These are phyloP conservation scores for Sebastiscus albofasciatus DNA, from an alignment of 2,797 vertebrate species.

Conservation along the genomic window DNA sequence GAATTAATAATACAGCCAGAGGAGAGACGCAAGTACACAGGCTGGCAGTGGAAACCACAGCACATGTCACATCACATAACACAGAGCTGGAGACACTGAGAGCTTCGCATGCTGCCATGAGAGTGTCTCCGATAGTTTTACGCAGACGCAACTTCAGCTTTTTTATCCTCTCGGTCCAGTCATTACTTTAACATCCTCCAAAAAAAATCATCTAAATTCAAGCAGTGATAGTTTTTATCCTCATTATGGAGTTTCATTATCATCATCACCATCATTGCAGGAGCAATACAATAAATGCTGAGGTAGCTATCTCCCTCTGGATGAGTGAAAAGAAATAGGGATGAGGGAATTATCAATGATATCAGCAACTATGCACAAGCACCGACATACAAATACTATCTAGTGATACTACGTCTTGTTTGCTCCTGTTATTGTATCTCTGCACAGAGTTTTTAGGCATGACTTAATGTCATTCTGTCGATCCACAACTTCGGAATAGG, in stretches of 20 bases:
- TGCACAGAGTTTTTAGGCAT: neutral
- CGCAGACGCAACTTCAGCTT: neutral
- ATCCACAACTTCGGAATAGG: neutral
- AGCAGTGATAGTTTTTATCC: neutral
- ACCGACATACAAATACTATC: neutral
- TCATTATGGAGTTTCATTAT: constrained; percentile 29
- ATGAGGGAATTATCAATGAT: constrained; percentile 37
- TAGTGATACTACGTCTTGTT: neutral
- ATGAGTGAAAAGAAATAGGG: neutral
- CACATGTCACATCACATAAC: constrained; percentile 73
- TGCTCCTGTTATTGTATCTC: neutral
- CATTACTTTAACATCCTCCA: neutral
- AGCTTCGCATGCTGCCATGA: constrained; percentile 56
- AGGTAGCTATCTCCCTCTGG: neutral
- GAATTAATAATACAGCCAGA: constrained; percentile 80
- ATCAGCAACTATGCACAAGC: constrained; percentile 9
- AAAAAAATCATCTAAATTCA: neutral
- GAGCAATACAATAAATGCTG: constrained; percentile 5
- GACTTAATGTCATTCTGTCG: neutral
- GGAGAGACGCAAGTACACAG: constrained; percentile 65
- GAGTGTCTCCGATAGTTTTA: constrained; percentile 24
- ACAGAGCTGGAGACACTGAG: constrained; percentile 58
- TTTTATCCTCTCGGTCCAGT: constrained; percentile 11
- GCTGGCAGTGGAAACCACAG: constrained; percentile 66
- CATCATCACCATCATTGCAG: neutral